Percentiles rank a stretch among this genome's conserved stretches.
Conservation (phyloP, 2,113 vertebrate species). For the Himantopus leucocephalus region DNA sequence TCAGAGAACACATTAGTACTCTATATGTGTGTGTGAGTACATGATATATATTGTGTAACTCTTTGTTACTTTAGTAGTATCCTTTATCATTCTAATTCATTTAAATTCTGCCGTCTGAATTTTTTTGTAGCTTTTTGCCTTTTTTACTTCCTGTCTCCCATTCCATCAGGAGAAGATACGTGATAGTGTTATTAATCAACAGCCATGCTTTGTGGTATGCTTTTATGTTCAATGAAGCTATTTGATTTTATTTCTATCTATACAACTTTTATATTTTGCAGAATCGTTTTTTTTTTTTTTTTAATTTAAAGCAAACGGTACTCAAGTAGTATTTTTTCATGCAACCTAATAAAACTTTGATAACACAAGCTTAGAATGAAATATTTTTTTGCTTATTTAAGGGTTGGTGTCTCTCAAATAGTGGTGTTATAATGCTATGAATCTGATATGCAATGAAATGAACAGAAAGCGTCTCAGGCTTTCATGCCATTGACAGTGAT, state of each 20-base stretch:
- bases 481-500: background rate
- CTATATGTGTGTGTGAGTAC: background rate
- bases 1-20: background rate
- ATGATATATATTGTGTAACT: background rate
- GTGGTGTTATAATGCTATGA: background rate
- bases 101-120: background rate
- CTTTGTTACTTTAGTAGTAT: background rate
- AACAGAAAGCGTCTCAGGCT: background rate
- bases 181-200: background rate
- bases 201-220: background rate
- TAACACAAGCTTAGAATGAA: background rate
- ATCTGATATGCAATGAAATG: background rate
- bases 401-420: background rate
- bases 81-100: background rate
- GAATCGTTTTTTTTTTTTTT: background rate
- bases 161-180: background rate
- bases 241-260: background rate
- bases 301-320: background rate
- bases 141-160: background rate
- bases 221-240: background rate
- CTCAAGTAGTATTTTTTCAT: background rate
- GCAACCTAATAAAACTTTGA: background rate
- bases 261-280: background rate
- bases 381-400: background rate
- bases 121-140: background rate